phyloP scores from a whole-genome alignment of 1,140 invertebrate species.

The Medauroidea extradentata region DNA sequence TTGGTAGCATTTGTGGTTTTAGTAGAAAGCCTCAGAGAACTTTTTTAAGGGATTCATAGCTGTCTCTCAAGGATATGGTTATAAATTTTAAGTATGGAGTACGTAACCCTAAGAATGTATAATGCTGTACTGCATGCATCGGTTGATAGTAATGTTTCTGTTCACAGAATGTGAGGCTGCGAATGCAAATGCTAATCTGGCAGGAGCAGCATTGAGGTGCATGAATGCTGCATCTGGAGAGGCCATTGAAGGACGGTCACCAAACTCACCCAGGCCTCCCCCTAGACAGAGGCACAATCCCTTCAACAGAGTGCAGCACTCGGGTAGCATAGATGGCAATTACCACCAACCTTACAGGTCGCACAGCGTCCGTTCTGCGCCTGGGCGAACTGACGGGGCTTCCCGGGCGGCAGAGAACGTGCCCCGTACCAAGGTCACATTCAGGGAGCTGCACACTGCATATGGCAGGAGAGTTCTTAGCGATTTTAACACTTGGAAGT shows the following conservation, averaged over 20 bases:
- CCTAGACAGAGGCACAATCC: slow-evolving; percentile 64
- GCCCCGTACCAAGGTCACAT: slow-evolving; percentile 54
- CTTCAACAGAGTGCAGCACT: slow-evolving; percentile 49
- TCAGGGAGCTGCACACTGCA: slow-evolving; percentile 63
- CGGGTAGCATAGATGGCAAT: slow-evolving; percentile 38
- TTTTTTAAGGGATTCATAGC: too few species aligned
- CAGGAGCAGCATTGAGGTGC: not conserved
- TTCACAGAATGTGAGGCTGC: slow-evolving; percentile 3
- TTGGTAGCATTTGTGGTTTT: too few species aligned
- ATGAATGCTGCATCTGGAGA: not conserved
- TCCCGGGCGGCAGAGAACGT: slow-evolving; percentile 24
- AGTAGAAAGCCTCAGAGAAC: too few species aligned
- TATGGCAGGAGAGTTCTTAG: slow-evolving; percentile 62
- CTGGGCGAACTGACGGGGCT: slow-evolving; percentile 46
- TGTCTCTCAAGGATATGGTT: too few species aligned
- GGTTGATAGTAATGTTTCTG: not conserved
- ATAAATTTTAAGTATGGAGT: too few species aligned
- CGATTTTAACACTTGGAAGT: slow-evolving; percentile 63
- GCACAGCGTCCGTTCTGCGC: slow-evolving; percentile 51
- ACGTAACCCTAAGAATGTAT: too few species aligned
- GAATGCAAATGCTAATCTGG: not conserved
- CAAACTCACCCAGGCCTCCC: slow-evolving; percentile 54
- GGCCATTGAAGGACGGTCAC: not conserved
- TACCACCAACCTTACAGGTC: slow-evolving; percentile 46
- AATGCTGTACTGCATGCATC: too few species aligned